These are phyloP conservation scores for Ophioninae sp. DNA, from an alignment of 2,888 invertebrate species.

Conservation along the genomic window DNA sequence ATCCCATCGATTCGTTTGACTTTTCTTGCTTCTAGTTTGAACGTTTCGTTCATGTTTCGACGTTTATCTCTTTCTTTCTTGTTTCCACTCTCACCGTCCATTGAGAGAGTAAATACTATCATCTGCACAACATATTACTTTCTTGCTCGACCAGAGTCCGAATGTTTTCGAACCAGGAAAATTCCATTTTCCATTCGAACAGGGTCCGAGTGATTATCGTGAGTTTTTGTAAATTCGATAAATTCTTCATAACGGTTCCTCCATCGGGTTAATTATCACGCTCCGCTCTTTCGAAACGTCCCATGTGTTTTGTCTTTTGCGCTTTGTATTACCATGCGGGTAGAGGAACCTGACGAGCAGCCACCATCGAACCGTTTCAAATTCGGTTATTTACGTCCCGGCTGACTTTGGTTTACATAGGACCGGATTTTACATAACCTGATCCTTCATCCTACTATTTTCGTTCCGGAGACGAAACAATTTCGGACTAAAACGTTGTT, in stretches of 20 bases:
- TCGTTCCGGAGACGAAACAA: neutral
- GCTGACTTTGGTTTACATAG: constrained; percentile 40
- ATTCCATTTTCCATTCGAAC: neutral
- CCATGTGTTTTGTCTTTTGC: neutral
- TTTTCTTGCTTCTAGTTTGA: neutral
- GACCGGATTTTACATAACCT: constrained; percentile 38
- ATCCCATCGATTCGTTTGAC: neutral
- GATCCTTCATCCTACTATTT: constrained; percentile 6
- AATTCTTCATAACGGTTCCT: constrained; percentile 6
- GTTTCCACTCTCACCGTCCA: neutral
- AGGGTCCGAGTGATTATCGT: neutral
- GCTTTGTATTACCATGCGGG: neutral
- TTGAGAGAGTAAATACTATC: constrained; percentile 8
- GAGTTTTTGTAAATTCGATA: neutral
- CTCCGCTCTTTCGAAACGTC: neutral
- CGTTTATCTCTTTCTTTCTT: constrained; percentile 43
- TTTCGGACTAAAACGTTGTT: neutral
- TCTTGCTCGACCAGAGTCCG: constrained; percentile 19
- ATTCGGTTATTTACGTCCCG: constrained; percentile 45
- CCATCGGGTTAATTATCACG: neutral
- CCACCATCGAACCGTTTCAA: constrained; percentile 14
- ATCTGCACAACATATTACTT: constrained; percentile 24
- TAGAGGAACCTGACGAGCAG: neutral
- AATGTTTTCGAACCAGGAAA: neutral
- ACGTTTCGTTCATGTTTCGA: constrained; percentile 12